These are phyloP conservation scores for Pachypsylla venusta DNA, from an alignment of 1,140 invertebrate genomes.

Conservation along the genomic window DNA sequence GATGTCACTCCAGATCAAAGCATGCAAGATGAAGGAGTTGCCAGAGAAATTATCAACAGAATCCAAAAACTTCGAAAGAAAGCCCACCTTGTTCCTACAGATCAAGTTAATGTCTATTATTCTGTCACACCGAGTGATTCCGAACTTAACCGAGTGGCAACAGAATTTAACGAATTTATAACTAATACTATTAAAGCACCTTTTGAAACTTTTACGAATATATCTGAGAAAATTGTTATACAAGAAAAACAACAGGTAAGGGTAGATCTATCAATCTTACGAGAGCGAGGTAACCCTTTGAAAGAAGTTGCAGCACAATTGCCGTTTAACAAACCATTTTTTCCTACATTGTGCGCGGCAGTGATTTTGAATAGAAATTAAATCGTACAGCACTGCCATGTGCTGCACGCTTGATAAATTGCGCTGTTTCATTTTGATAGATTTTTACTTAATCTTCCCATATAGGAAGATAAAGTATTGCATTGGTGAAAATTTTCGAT, in stretches of 20 bases:
- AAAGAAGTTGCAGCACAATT: too few species aligned
- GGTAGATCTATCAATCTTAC: too few species aligned
- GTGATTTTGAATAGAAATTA: too few species aligned
- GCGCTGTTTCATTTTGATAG: too few species aligned
- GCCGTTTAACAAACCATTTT: too few species aligned
- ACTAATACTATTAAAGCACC: conserved; percentile 67
- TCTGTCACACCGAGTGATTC: conserved; percentile 41
- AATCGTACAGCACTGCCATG: too few species aligned
- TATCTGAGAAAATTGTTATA: conserved; percentile 40
- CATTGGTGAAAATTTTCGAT: too few species aligned
- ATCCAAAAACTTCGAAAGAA: conserved; percentile 96
- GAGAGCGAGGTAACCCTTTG: too few species aligned
- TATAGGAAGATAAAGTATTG: too few species aligned
- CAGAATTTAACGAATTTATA: conserved; percentile 56
- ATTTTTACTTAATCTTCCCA: too few species aligned
- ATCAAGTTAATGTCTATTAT: conserved; percentile 76
- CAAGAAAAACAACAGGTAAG: conserved; percentile 57
- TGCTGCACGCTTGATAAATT: too few species aligned
- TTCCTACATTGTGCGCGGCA: too few species aligned
- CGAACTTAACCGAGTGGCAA: conserved; percentile 50
- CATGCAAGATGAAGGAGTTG: conserved; percentile 82
- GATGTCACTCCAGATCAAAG: conserved; percentile 32
- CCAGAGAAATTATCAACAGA: conserved; percentile 89
- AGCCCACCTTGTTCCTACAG: conserved; percentile 79
- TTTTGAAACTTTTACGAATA: conserved; percentile 31